Base-by-base conservation (phyloP, 1,140 invertebrate genomes). In the Nasonia vitripennis region DNA sequence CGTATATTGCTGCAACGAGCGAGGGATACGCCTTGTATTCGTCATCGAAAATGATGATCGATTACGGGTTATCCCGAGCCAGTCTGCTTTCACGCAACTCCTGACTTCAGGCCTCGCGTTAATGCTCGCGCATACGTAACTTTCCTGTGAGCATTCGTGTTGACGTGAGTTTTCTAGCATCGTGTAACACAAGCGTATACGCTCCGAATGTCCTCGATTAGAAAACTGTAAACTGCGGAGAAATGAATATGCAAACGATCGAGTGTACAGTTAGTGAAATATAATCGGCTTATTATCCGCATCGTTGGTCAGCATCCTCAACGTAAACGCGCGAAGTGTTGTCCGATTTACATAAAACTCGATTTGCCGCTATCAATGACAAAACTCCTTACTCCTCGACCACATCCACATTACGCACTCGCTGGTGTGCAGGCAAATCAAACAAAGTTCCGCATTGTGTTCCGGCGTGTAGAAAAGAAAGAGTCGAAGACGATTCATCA, bases 401-500 rank as follows among this genome's bases (percentile, higher is more conserved):
- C 31, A 34, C 9, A 5, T n/a, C 23, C 6, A n/a, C 6, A n/a
- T 62, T 71, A 31, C 31, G 68, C 20, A 71, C 5, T 3, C 9
- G 31, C 17, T 62, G 9, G 4, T 12, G 23, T 71, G 68, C 68
- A 71, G 37, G 73, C 31, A 67, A 67, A 31, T 68, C 31, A 67
- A 81, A 73, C 41, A 81, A 73, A 9, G 6, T 70, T 73, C 34
- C 51, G 51, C 51, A 14, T 55, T 55, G 17, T 55, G 51, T 17
- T 51, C 20, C 11, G 17, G 7, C 23, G n/a, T 20, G 10, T 27
- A 31, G 20, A 17, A 71, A 45, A 31, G 20, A 17, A 71, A 45
- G 23, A 10, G 45, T 27, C 45, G 75, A n/a, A 51, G 45, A 27
- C 78, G 37, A 81, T 81, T 84, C 70, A 71, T 84, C 71, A 23